phyloP scores from a whole-genome alignment of 1,140 invertebrate genomes.

The Drosophila tristis region DNA sequence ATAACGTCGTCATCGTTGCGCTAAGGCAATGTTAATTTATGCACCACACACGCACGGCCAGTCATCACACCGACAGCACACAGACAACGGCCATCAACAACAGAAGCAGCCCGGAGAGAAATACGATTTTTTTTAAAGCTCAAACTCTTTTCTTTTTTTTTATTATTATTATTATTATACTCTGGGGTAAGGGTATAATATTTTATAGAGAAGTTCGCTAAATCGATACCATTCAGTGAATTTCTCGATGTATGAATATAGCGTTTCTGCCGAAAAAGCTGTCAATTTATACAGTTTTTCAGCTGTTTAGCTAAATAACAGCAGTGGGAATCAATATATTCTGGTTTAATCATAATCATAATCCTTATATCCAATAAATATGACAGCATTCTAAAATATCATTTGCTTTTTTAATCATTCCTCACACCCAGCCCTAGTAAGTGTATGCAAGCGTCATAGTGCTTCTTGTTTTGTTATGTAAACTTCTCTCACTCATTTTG shows the following conservation, averaged over 20 bases:
- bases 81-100: constrained; percentile 12
- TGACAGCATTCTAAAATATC: too few species aligned
- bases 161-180: constrained; percentile 57
- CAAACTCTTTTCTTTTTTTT: constrained; percentile 56
- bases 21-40: constrained; percentile 76
- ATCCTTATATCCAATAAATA: too few species aligned
- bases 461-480: constrained; percentile 48
- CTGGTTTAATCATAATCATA: too few species aligned
- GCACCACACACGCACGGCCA: constrained; percentile 49
- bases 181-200: constrained; percentile 14
- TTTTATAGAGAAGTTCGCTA: background rate
- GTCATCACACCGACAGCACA: constrained; percentile 29
- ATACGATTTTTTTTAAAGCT: constrained; percentile 30
- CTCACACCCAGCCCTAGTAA: background rate
- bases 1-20: constrained; percentile 73
- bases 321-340: too few species aligned
- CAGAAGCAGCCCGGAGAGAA: constrained; percentile 9
- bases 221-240: background rate
- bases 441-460: background rate
- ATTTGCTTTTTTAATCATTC: too few species aligned
- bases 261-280: background rate
- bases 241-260: background rate
- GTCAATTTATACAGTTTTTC: background rate
- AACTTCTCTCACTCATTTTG: constrained; percentile 50
- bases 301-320: too few species aligned